Percentiles rank a stretch among this genome's conserved stretches.
These are phyloP conservation scores for Anhinga anhinga DNA, from an alignment of 2,113 vertebrate species.

Conservation along the genomic window DNA sequence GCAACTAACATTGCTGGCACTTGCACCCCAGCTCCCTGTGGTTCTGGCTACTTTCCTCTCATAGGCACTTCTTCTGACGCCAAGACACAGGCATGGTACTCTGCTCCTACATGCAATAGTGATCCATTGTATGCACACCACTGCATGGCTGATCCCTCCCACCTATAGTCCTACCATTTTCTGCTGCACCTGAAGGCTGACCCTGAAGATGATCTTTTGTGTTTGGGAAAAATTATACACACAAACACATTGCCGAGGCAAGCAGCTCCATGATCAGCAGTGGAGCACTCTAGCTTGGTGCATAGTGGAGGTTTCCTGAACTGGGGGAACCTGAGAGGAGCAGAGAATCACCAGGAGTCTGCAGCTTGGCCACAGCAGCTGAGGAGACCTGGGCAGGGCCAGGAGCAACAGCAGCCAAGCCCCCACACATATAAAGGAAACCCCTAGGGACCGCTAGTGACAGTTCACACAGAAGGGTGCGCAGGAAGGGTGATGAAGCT, in stretches of 20 bases:
- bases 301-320: neutral
- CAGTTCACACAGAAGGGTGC: rapidly evolving
- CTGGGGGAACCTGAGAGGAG: neutral
- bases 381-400: neutral
- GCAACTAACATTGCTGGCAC: neutral
- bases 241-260: rapidly evolving
- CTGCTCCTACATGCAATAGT: neutral
- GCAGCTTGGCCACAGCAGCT: rapidly evolving
- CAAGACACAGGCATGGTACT: neutral
- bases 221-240: neutral
- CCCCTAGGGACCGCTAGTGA: neutral
- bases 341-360: rapidly evolving
- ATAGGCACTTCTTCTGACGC: neutral
- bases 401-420: neutral
- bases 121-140: rapidly evolving
- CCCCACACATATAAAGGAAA: neutral
- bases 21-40: rapidly evolving
- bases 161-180: neutral
- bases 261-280: rapidly evolving
- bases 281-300: rapidly evolving
- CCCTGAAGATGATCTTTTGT: neutral
- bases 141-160: neutral
- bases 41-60: neutral
- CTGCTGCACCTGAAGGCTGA: neutral
- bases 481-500: neutral